A percentile compares a stretch with the other conserved stretches of the same genome.
Evolutionary conservation across 2,888 invertebrate species (phyloP).

Genomic region (Eupithecia pulchellata): DNA sequence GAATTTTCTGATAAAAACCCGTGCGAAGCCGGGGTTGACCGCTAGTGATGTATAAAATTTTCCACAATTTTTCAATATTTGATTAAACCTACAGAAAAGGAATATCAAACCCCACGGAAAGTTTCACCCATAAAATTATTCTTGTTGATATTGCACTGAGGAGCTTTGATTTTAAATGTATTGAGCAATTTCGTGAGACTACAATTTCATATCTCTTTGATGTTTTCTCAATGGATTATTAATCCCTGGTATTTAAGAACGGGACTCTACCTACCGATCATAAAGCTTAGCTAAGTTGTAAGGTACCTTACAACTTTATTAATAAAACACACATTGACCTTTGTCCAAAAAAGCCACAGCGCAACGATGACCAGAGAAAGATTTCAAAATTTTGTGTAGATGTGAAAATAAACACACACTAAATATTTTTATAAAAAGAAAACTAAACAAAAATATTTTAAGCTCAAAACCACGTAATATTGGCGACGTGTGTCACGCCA

Average conservation of each 20-base stretch:
- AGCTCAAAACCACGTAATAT: too few species aligned
- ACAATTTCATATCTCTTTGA: conserved; percentile 29
- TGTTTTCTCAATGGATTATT: conserved; percentile 44
- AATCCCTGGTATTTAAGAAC: conserved; percentile 49
- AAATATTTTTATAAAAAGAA: too few species aligned
- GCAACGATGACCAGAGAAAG: conserved; percentile 4
- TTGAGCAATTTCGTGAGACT: conserved; percentile 48
- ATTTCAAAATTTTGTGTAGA: too few species aligned
- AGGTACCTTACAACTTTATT: conserved; percentile 55
- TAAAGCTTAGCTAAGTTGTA: too few species aligned
- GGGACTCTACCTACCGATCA: conserved; percentile 47
- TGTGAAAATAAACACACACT: too few species aligned
- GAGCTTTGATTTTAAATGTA: neutral
- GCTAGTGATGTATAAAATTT: neutral
- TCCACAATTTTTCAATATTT: neutral
- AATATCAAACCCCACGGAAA: neutral
- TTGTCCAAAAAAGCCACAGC: conserved; percentile 44
- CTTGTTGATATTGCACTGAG: neutral
- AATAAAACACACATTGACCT: conserved; percentile 63
- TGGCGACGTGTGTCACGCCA: too few species aligned
- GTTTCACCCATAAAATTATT: conserved; percentile 4
- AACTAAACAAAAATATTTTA: too few species aligned
- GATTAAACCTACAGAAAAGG: neutral
- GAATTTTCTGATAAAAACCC: too few species aligned
- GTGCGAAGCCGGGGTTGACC: too few species aligned